A percentile compares a stretch with the other conserved stretches of the same genome.
Evolutionary conservation across 2,113 vertebrate species (phyloP).

Genomic region (Heterotilapia buettikoferi): DNA sequence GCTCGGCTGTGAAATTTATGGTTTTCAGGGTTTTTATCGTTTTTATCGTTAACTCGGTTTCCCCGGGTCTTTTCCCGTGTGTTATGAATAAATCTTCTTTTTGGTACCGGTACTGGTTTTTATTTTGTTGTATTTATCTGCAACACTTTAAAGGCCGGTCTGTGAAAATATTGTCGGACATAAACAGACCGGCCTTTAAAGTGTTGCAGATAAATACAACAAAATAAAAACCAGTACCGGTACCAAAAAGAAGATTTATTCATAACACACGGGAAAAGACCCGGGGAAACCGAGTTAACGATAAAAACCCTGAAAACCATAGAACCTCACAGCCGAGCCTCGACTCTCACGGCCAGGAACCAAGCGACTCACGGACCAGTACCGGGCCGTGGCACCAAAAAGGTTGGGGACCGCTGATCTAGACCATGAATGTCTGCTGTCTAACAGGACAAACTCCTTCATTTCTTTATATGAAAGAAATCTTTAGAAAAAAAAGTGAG

Average conservation of each 20-base stretch:
- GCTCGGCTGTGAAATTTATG: too few relatives aligned
- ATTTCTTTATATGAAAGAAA: background rate
- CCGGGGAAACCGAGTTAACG: background rate
- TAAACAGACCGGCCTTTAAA: background rate
- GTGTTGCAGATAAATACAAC: background rate
- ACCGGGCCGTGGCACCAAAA: background rate
- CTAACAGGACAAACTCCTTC: background rate
- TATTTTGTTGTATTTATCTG: background rate
- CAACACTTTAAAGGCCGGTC: background rate
- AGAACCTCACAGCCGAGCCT: too few relatives aligned
- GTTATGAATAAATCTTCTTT: too few relatives aligned
- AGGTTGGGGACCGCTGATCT: background rate
- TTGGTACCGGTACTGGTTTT: background rate
- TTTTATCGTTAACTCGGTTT: too few relatives aligned
- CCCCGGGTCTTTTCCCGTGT: too few relatives aligned
- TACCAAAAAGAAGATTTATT: background rate
- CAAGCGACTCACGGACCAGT: too few relatives aligned
- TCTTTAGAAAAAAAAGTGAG: background rate
- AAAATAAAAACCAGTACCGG: background rate
- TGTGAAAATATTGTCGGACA: too few relatives aligned
- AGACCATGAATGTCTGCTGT: background rate
- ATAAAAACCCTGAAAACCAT: too few relatives aligned
- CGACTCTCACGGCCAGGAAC: too few relatives aligned
- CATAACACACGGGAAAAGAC: background rate
- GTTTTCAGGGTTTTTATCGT: too few relatives aligned